Conservation (phyloP, 1,140 invertebrate genomes). For the Batillaria attramentaria region DNA sequence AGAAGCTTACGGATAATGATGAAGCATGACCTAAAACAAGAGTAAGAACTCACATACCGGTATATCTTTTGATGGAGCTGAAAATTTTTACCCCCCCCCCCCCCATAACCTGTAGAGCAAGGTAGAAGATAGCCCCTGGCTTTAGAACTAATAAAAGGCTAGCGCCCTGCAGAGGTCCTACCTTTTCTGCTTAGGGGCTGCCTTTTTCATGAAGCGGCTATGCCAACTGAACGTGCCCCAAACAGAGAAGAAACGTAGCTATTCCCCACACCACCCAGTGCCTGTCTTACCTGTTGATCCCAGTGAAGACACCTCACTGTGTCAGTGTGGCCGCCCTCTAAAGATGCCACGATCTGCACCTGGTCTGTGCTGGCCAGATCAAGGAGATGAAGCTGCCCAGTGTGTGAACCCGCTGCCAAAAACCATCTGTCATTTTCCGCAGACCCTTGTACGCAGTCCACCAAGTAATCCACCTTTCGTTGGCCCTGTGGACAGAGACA, state of each 20-base stretch:
- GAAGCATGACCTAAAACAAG: background rate
- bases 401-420: slow-evolving; percentile 2
- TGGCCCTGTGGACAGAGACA: background rate
- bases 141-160: background rate
- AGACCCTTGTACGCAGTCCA: slow-evolving; percentile 16
- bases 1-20: background rate
- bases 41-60: background rate
- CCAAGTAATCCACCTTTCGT: slow-evolving; percentile 10
- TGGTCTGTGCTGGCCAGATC: background rate
- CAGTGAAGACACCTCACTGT: slow-evolving; percentile 51
- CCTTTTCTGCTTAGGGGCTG: no score
- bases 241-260: background rate
- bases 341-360: slow-evolving; percentile 19
- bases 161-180: background rate
- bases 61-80: background rate
- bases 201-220: no score
- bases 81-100: background rate
- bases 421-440: background rate
- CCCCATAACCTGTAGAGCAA: background rate
- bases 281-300: slow-evolving; percentile 47
- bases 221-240: background rate
- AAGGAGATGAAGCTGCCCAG: slow-evolving; percentile 14
- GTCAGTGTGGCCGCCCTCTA: slow-evolving; percentile 43
- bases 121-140: background rate
- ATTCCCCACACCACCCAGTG: background rate